Percentiles rank a stretch among this genome's conserved stretches.
phyloP scores from a whole-genome alignment of 2,888 invertebrate genomes.

The Epistrophe grossulariae region DNA sequence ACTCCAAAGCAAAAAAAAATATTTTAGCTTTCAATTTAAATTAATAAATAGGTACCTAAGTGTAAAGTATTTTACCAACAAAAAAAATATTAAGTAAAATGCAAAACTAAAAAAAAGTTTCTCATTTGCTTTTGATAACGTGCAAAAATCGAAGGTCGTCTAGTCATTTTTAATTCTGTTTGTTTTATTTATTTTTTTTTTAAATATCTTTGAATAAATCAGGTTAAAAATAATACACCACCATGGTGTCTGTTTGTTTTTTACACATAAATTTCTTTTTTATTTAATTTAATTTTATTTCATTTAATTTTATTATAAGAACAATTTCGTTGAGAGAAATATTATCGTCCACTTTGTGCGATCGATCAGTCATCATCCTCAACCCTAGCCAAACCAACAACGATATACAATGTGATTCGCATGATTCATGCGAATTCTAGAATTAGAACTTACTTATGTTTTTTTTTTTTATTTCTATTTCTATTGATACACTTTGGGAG shows the following conservation, averaged over 20 bases:
- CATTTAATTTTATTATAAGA: slow-evolving; percentile 34
- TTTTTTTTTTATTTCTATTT: slow-evolving; percentile 20
- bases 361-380: slow-evolving; percentile 68
- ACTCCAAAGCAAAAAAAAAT: slow-evolving; percentile 4
- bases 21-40: slow-evolving; percentile 41
- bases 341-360: slow-evolving; percentile 52
- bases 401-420: slow-evolving; percentile 64
- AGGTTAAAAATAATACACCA: slow-evolving; percentile 62
- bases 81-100: neutral
- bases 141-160: slow-evolving; percentile 66
- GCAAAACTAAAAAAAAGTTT: slow-evolving; percentile 3
- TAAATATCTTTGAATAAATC: slow-evolving; percentile 48
- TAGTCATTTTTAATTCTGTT: slow-evolving; percentile 36
- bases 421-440: slow-evolving; percentile 71
- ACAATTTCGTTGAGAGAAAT: slow-evolving; percentile 47
- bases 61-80: slow-evolving; percentile 27
- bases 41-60: slow-evolving; percentile 34
- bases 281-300: slow-evolving; percentile 34
- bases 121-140: slow-evolving; percentile 49
- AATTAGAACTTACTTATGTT: slow-evolving; percentile 55
- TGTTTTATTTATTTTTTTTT: neutral
- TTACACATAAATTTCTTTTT: slow-evolving; percentile 43
- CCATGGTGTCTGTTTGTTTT: slow-evolving; percentile 47
- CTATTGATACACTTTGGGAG: slow-evolving; percentile 34
- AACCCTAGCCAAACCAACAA: slow-evolving; percentile 57